A percentile compares a stretch with the other conserved stretches of the same genome.
Conservation (phyloP, 2,113 vertebrate species). For the Aphelocoma coerulescens region DNA sequence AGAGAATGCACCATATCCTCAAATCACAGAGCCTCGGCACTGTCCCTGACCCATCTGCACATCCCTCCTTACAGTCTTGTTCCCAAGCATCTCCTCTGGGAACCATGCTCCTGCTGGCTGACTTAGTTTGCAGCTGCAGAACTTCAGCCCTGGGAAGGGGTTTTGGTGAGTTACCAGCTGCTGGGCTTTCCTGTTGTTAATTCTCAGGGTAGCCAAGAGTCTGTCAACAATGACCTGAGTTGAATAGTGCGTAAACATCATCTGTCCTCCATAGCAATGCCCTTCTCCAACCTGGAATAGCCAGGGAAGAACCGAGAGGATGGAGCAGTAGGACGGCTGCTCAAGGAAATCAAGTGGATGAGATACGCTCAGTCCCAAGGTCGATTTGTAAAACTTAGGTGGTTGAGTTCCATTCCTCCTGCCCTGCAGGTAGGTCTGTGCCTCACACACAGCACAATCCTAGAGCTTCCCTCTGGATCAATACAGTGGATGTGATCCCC, state of each 20-base stretch:
- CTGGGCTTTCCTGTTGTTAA: background rate
- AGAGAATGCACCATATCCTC: background rate
- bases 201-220: background rate
- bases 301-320: background rate
- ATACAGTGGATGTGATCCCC: fast-evolving
- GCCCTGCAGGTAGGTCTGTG: background rate
- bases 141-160: background rate
- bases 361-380: background rate
- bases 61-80: background rate
- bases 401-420: background rate
- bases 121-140: conserved; percentile 20
- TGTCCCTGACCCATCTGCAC: background rate
- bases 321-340: background rate
- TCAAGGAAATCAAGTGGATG: background rate
- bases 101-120: background rate
- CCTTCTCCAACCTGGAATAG: background rate
- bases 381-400: background rate
- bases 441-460: background rate
- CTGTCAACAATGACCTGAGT: background rate
- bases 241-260: background rate
- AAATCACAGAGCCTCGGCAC: background rate
- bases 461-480: background rate
- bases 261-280: background rate
- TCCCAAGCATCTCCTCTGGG: background rate
- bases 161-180: background rate